Percentiles rank a stretch among this genome's conserved stretches.
Evolutionary conservation across 1,140 invertebrate genomes (phyloP).

Genomic region (Batillaria attramentaria): DNA sequence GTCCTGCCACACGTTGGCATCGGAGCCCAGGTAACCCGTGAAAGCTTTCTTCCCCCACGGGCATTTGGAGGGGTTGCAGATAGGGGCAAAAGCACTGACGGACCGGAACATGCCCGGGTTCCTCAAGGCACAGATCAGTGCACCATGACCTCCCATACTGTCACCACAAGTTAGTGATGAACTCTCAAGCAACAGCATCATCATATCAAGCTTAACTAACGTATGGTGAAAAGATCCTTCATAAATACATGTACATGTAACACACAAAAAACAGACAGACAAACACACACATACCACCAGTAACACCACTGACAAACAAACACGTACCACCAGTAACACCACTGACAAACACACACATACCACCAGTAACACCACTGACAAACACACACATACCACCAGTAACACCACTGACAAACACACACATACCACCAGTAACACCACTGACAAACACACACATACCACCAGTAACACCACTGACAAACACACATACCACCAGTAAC

Average conservation of each 20-base stretch:
- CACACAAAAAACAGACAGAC: too few species aligned
- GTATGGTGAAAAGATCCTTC: too few species aligned
- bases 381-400: too few species aligned
- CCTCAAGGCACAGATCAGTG: conserved; percentile 91
- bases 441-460: too few species aligned
- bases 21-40: conserved; percentile 85
- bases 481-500: too few species aligned
- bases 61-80: conserved; percentile 88
- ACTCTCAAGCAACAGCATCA: too few species aligned
- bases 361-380: too few species aligned
- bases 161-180: conserved; percentile 51
- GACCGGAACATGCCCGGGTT: conserved; percentile 92
- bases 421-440: too few species aligned
- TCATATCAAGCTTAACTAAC: too few species aligned
- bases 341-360: conserved; percentile 8
- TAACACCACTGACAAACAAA: neutral
- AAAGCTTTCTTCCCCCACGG: conserved; percentile 91
- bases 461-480: too few species aligned
- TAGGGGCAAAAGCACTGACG: conserved; percentile 97
- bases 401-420: too few species aligned
- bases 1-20: conserved; percentile 80
- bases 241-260: too few species aligned
- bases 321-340: neutral
- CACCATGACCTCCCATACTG: conserved; percentile 98
- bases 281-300: conserved; percentile 8